Evolutionary conservation across 2,113 vertebrate genomes (phyloP).

Genomic region (Sorex araneus): DNA sequence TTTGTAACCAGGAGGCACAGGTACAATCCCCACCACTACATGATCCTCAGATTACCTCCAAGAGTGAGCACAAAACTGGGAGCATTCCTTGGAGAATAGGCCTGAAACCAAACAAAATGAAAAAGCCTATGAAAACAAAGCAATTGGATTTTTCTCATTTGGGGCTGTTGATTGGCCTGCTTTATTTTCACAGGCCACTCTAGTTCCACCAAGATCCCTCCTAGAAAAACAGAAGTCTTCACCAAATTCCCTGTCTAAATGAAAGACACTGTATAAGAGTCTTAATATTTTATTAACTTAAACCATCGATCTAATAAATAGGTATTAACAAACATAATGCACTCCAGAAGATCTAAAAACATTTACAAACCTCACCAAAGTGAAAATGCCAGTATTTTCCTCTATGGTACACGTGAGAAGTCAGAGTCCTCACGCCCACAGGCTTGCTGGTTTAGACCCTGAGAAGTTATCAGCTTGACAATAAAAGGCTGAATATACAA

Average conservation of each 20-base stretch:
- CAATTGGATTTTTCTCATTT: not conserved
- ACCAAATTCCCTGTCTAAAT: conserved; percentile 67
- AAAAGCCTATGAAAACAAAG: not conserved
- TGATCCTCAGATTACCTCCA: too few relatives aligned
- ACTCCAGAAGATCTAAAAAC: conserved; percentile 86
- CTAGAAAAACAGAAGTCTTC: conserved; percentile 27
- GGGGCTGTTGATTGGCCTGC: not conserved
- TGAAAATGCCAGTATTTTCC: conserved; percentile 77
- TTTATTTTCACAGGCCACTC: not conserved
- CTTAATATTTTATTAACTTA: conserved; percentile 92
- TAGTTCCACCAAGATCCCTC: not conserved
- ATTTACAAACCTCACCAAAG: conserved; percentile 85
- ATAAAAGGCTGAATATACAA: conserved; percentile 81
- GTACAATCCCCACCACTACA: too few relatives aligned
- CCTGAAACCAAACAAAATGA: not conserved
- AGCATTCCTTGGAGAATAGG: too few relatives aligned
- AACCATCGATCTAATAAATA: conserved; percentile 92
- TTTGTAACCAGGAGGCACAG: too few relatives aligned
- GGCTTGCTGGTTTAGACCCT: conserved; percentile 77
- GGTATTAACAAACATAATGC: conserved; percentile 87
- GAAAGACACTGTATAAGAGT: conserved; percentile 75
- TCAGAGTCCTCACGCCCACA: conserved; percentile 80
- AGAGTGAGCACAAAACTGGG: too few relatives aligned
- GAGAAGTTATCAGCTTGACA: conserved; percentile 76
- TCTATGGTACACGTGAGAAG: conserved; percentile 79